Evolutionary conservation across 2,797 vertebrate genomes (phyloP).

Genomic region (Pipistrellus kuhlii): DNA sequence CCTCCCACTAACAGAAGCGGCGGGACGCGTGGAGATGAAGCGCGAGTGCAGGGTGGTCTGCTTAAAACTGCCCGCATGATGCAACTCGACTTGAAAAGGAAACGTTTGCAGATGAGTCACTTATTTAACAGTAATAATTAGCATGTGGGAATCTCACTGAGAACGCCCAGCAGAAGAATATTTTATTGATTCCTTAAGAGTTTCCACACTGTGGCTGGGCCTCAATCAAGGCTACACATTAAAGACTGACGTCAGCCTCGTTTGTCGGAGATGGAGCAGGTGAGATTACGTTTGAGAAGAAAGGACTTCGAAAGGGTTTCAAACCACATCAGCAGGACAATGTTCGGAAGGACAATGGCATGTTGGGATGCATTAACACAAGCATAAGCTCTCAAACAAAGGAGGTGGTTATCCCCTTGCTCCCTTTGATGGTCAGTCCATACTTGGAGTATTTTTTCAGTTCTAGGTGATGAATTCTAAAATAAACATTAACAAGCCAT

Average conservation of each 20-base stretch:
- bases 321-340: not conserved
- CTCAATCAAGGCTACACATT: constrained; percentile 11
- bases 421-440: not conserved
- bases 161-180: constrained; percentile 53
- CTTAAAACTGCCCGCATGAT: constrained; percentile 63
- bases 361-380: constrained; percentile 7
- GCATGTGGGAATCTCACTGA: constrained; percentile 46
- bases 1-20: constrained; percentile 37
- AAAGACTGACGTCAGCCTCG: not conserved
- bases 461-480: not conserved
- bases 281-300: not conserved
- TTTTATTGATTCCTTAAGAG: constrained; percentile 71
- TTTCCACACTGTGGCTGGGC: constrained; percentile 46
- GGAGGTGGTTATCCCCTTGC: not conserved
- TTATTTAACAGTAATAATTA: constrained; percentile 70
- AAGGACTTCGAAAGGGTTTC: constrained; percentile 14
- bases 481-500: not conserved
- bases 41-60: constrained; percentile 60
- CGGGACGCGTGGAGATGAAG: constrained; percentile 50
- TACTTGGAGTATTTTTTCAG: not conserved
- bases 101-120: constrained; percentile 63
- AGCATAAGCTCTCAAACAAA: constrained; percentile 1
- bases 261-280: not conserved
- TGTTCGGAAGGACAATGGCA: constrained; percentile 46
- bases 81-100: constrained; percentile 64